phyloP scores from a whole-genome alignment of 2,113 vertebrate genomes.

The Puntigrus tetrazona region DNA sequence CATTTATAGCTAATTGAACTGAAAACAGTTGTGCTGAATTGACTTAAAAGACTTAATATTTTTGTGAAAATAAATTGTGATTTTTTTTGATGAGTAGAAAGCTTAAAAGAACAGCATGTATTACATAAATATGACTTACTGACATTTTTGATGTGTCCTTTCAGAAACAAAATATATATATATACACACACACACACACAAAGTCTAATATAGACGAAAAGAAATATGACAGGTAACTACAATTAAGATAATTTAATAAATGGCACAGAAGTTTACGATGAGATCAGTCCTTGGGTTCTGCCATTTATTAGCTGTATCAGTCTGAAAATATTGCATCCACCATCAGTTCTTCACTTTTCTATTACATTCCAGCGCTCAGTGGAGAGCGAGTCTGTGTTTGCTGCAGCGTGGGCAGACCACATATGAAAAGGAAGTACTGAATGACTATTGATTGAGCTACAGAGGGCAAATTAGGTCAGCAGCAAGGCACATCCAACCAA shows the following conservation, averaged over 20 bases:
- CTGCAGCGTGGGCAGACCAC: conserved; percentile 5
- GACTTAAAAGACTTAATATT: neutral
- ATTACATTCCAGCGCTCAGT: conserved; percentile 22
- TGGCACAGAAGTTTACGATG: neutral
- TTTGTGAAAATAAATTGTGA: neutral
- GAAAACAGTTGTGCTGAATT: neutral
- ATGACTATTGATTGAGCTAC: conserved; percentile 44
- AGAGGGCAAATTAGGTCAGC: conserved; percentile 39
- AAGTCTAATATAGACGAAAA: neutral
- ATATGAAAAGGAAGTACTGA: conserved; percentile 30
- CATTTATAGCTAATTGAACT: neutral
- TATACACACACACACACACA: too few relatives aligned
- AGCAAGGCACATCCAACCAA: conserved; percentile 24
- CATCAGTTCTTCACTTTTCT: conserved; percentile 34
- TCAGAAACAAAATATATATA: neutral
- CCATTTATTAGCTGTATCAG: neutral
- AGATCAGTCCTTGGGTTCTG: neutral
- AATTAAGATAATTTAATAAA: conserved; percentile 5
- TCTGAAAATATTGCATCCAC: conserved; percentile 12
- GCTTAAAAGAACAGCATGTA: neutral
- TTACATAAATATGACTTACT: neutral
- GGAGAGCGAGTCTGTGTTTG: neutral
- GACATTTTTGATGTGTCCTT: neutral
- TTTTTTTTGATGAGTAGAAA: neutral
- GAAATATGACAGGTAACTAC: neutral